Percentiles rank a stretch among this genome's conserved stretches.
Evolutionary conservation across 1,140 invertebrate species (phyloP).

Genomic region (Nilaparvata lugens): DNA sequence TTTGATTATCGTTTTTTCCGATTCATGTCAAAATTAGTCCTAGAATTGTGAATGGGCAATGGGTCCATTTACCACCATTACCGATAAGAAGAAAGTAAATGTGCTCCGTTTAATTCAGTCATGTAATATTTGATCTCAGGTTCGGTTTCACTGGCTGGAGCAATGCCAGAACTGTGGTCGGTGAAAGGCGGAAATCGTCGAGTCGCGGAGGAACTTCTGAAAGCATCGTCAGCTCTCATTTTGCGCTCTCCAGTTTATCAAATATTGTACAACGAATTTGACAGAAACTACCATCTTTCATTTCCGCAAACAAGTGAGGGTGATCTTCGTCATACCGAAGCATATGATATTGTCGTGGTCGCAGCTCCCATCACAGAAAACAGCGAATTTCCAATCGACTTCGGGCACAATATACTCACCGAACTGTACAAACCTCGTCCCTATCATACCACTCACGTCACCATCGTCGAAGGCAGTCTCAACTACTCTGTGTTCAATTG

Average conservation of each 20-base stretch:
- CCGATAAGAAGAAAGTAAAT: too few relatives aligned
- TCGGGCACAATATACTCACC: conserved; percentile 27
- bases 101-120: conserved; percentile 32
- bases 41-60: too few relatives aligned
- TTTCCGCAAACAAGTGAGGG: too few relatives aligned
- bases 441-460: conserved; percentile 47
- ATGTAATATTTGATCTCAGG: conserved; percentile 17
- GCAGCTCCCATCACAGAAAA: conserved; percentile 44
- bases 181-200: conserved; percentile 51
- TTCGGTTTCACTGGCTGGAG: conserved; percentile 45
- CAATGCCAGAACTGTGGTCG: conserved; percentile 43
- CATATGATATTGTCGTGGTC: conserved; percentile 50
- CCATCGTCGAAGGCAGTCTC: conserved; percentile 44
- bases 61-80: too few relatives aligned
- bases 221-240: conserved; percentile 26
- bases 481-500: conserved; percentile 40
- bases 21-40: too few relatives aligned
- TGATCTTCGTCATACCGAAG: not conserved
- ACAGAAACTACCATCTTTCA: too few relatives aligned
- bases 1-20: conserved; percentile 19
- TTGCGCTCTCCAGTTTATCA: too few relatives aligned
- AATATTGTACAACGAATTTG: too few relatives aligned
- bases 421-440: conserved; percentile 22
- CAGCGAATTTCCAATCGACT: conserved; percentile 31
- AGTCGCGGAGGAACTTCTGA: conserved; percentile 38